These are phyloP conservation scores for Mystacornis crossleyi DNA, from an alignment of 2,113 vertebrate genomes.

Conservation along the genomic window DNA sequence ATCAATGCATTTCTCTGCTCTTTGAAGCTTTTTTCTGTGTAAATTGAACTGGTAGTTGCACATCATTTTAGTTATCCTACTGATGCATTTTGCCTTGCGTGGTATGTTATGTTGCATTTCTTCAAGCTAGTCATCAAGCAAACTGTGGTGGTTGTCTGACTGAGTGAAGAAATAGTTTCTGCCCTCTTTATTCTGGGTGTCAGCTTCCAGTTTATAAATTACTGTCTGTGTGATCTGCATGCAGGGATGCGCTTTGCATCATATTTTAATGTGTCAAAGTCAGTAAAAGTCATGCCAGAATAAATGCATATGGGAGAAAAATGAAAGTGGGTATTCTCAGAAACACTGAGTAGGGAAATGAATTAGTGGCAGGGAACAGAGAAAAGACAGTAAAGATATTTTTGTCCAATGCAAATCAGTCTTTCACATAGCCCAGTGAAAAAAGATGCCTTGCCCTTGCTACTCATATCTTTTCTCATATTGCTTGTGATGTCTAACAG, in stretches of 20 bases:
- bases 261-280: neutral
- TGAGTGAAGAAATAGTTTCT: neutral
- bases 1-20: neutral
- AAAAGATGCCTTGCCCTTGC: neutral
- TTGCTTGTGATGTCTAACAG: neutral
- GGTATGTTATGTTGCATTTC: neutral
- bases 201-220: neutral
- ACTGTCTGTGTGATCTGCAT: neutral
- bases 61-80: neutral
- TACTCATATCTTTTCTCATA: accelerated
- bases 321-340: neutral
- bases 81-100: neutral
- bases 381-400: neutral
- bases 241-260: neutral
- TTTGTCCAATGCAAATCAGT: neutral
- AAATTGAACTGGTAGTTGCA: neutral
- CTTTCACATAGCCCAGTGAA: neutral
- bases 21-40: neutral
- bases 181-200: neutral
- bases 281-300: neutral
- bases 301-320: neutral
- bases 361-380: neutral
- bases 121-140: neutral
- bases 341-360: neutral
- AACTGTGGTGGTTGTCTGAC: neutral